Base-by-base conservation (phyloP, 2,888 invertebrate genomes). In the Temnothorax ravouxi region DNA sequence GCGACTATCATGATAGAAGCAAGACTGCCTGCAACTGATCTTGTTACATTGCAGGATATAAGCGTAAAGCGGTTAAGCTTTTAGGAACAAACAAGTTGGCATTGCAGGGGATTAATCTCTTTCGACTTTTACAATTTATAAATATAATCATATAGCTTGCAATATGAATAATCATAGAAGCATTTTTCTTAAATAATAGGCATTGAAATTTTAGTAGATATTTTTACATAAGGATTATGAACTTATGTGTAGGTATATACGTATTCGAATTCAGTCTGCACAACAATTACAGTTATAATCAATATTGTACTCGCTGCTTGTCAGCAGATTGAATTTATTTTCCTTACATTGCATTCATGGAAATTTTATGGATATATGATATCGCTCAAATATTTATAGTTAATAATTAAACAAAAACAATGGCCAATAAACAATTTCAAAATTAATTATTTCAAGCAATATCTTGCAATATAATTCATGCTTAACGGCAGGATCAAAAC, bases 251-350 rank as follows among this genome's bases (percentile, higher is more conserved):
- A 25, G 1, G 25, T 25, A 38, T 3, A 0, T 72, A 41, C 18
- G n/a, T 13, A 25, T 34, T 29, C 18, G 8, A 59, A 79, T 56
- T 13, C 21, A 71, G 59, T n/a, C 3, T 1, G 15, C 18, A 56
- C 41, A 56, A 44, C n/a, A 3, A 34, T 69, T 34, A 44, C 13
- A 34, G 41, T 69, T 79, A 71, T 47, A 79, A 79, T 71, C 44
- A 59, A 71, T 71, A 79, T 66, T 29, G n/a, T 44, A 25, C 15
- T 13, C 34, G 18, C 8, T 79, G 59, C 34, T 79, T 34, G 47
- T 25, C 25, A 59, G 5, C n/a, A 47, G 50, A 80, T 80, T 80
- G 72, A 9, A 72, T 80, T 79, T 72, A 72, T 59, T 71, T 38
- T 8, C 0, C 38, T 47, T 50, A 59, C 9, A 59, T 47, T 50